Conservation (phyloP, 2,113 vertebrate genomes). For the Otocyon megalotis region DNA sequence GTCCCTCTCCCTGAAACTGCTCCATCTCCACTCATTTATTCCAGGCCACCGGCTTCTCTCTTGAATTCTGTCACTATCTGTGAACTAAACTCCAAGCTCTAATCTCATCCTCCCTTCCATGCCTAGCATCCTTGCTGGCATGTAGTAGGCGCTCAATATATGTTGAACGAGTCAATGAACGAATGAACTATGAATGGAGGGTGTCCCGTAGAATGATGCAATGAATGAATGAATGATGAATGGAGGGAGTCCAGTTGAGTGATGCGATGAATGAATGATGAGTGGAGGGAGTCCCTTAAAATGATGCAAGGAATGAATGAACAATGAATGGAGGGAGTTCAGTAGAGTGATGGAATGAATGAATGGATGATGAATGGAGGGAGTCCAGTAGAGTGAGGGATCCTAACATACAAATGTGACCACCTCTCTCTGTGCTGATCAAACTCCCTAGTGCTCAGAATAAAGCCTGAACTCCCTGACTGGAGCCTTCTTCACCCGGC, state of each 20-base stretch:
- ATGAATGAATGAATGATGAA: not conserved
- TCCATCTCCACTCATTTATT: not conserved
- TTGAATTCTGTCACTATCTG: not conserved
- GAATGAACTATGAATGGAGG: not conserved
- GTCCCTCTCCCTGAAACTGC: not conserved
- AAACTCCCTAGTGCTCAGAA: not conserved
- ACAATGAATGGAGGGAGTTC: not conserved
- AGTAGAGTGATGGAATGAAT: not conserved
- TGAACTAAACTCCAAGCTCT: not conserved
- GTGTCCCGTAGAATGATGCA: no score
- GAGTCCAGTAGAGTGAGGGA: accelerated
- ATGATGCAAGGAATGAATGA: not conserved
- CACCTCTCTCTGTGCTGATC: not conserved
- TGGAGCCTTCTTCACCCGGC: not conserved
- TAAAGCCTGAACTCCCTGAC: not conserved
- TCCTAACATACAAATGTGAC: not conserved
- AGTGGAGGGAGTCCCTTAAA: not conserved
- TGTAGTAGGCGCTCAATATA: not conserved
- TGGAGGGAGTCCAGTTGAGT: no score
- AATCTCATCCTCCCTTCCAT: not conserved
- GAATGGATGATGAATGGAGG: not conserved
- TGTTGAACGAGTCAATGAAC: not conserved
- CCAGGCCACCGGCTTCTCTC: not conserved
- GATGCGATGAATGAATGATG: not conserved
- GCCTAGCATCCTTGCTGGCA: not conserved